Conservation (phyloP, 1,140 invertebrate species). For the Thalassaphorura encarpata region DNA sequence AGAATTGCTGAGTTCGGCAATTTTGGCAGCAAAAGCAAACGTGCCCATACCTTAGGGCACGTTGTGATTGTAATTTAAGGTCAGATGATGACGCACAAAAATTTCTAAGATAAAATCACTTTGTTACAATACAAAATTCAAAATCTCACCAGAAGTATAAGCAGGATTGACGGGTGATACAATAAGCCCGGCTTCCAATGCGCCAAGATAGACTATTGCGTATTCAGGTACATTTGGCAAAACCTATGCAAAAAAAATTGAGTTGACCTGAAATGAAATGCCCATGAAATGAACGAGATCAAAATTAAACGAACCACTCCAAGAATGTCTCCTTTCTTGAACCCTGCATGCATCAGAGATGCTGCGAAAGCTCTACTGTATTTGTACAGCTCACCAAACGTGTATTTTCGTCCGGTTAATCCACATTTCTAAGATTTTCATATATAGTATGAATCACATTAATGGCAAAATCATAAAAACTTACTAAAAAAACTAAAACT, state of each 20-base stretch:
- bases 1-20: too few relatives aligned
- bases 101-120: too few relatives aligned
- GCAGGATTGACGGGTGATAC: slow-evolving; percentile 8
- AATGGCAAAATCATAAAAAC: too few relatives aligned
- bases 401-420: slow-evolving; percentile 9
- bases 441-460: too few relatives aligned
- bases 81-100: too few relatives aligned
- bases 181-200: slow-evolving; percentile 7
- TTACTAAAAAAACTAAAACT: too few relatives aligned
- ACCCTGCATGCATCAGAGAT: slow-evolving; percentile 9
- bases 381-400: slow-evolving; percentile 7
- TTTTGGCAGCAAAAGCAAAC: too few relatives aligned
- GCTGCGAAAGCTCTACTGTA: slow-evolving; percentile 10
- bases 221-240: slow-evolving; percentile 15
- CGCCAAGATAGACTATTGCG: slow-evolving; percentile 3
- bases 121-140: too few relatives aligned
- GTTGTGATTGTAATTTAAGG: too few relatives aligned
- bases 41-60: too few relatives aligned
- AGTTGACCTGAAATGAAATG: too few relatives aligned
- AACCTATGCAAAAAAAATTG: slow-evolving; percentile 8
- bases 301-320: background rate
- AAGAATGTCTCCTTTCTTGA: slow-evolving; percentile 6
- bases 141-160: slow-evolving; percentile 5
- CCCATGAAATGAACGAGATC: background rate
- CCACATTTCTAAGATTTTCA: slow-evolving; percentile 14